Conservation (phyloP, 2,888 invertebrate species). For the Boloria euphrosyne region DNA sequence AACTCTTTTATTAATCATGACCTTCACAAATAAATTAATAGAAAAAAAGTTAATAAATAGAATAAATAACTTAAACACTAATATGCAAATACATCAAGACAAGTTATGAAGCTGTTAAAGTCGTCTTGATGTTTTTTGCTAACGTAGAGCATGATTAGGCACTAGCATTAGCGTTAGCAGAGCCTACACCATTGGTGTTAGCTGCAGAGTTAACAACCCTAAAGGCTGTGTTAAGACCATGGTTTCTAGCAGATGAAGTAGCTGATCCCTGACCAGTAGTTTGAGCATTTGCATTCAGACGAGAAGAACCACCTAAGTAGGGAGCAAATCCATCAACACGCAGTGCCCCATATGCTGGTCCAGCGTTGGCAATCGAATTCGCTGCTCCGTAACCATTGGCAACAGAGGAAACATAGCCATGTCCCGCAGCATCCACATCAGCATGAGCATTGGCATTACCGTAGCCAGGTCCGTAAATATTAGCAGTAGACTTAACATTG, state of each 20-base stretch:
- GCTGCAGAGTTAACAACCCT: slow-evolving; percentile 61
- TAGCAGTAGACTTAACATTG: slow-evolving; percentile 40
- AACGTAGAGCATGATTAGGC: slow-evolving; percentile 43
- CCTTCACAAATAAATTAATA: slow-evolving; percentile 24
- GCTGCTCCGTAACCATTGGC: slow-evolving; percentile 49
- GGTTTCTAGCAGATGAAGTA: slow-evolving; percentile 56
- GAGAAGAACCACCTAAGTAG: slow-evolving; percentile 45
- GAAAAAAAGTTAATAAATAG: slow-evolving; percentile 28
- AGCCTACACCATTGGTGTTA: slow-evolving; percentile 56
- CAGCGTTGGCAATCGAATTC: slow-evolving; percentile 45
- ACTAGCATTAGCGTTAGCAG: slow-evolving; percentile 63
- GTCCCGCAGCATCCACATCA: slow-evolving; percentile 37
- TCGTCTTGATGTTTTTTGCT: slow-evolving; percentile 75
- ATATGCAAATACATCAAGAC: slow-evolving; percentile 73
- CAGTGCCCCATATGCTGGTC: slow-evolving; percentile 18
- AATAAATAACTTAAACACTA: slow-evolving; percentile 53
- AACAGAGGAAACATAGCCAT: slow-evolving; percentile 34
- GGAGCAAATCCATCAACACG: slow-evolving; percentile 13
- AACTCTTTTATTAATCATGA: slow-evolving; percentile 28
- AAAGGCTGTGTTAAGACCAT: slow-evolving; percentile 57
- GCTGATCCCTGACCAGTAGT: slow-evolving; percentile 60
- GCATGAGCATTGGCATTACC: slow-evolving; percentile 37
- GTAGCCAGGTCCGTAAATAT: slow-evolving; percentile 39
- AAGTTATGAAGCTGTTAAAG: slow-evolving; percentile 60
- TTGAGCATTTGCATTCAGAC: slow-evolving; percentile 55